Conservation (phyloP, 2,888 invertebrate genomes). For the Myopa testacea region DNA sequence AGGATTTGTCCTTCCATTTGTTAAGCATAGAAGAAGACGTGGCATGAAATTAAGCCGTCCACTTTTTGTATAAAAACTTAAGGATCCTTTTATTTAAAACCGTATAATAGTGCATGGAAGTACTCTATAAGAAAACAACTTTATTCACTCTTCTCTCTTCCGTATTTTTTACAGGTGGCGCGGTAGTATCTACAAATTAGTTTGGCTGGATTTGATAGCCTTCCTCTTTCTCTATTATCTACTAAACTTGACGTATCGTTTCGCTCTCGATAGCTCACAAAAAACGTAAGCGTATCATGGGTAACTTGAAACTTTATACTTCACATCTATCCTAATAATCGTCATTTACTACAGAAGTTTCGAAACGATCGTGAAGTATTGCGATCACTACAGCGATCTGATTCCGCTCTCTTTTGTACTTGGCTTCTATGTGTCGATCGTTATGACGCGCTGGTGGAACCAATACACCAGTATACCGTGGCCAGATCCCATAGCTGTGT, state of each 20-base stretch:
- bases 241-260: conserved; percentile 82
- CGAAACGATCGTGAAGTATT: conserved; percentile 85
- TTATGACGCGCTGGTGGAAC: conserved; percentile 94
- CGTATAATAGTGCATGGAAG: too few relatives aligned
- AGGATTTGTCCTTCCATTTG: too few relatives aligned
- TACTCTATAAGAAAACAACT: too few relatives aligned
- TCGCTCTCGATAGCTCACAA: conserved; percentile 75
- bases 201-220: conserved; percentile 88
- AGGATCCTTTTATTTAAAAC: too few relatives aligned
- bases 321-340: not conserved
- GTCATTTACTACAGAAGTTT: conserved; percentile 74
- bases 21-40: too few relatives aligned
- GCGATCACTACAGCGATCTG: conserved; percentile 85
- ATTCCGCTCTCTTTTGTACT: conserved; percentile 94
- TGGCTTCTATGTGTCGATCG: conserved; percentile 93
- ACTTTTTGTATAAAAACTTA: too few relatives aligned
- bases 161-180: conserved; percentile 81
- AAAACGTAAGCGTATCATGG: conserved; percentile 72
- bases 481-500: conserved; percentile 89
- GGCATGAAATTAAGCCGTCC: too few relatives aligned
- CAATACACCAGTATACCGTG: conserved; percentile 87
- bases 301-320: not conserved
- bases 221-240: conserved; percentile 84
- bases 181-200: conserved; percentile 94
- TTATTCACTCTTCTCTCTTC: too few relatives aligned